Conservation (phyloP, 2,888 invertebrate genomes). For the Pogonocherus hispidulus region DNA sequence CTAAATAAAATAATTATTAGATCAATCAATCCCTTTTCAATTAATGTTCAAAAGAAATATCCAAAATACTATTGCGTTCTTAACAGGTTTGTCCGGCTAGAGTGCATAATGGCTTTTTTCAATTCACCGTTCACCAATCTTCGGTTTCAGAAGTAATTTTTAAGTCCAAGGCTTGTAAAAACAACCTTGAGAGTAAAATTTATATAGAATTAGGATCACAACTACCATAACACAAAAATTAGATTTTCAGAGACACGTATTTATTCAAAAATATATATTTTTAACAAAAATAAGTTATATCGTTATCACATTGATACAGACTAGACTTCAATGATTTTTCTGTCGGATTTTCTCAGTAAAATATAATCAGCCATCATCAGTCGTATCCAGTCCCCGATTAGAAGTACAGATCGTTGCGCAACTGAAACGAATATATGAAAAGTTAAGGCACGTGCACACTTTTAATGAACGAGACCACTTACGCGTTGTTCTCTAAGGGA, state of each 20-base stretch:
- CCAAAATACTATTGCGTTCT: neutral
- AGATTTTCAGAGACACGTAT: slow-evolving; percentile 38
- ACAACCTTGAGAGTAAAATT: too few species aligned
- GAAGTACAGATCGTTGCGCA: slow-evolving; percentile 55
- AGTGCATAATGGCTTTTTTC: too few species aligned
- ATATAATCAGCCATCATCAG: neutral
- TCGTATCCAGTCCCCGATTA: slow-evolving; percentile 23
- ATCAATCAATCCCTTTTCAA: neutral
- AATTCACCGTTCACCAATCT: too few species aligned
- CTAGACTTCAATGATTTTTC: neutral
- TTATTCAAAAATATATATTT: slow-evolving; percentile 30
- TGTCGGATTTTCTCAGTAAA: neutral
- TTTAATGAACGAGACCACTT: slow-evolving; percentile 45
- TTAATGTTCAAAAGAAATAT: neutral
- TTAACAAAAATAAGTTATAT: slow-evolving; percentile 20
- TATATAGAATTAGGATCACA: too few species aligned
- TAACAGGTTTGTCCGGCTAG: neutral
- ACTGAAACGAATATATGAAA: slow-evolving; percentile 45
- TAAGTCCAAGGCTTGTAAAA: too few species aligned
- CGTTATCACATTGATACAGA: slow-evolving; percentile 15
- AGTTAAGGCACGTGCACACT: neutral
- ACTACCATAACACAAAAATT: too few species aligned
- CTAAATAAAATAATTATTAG: neutral
- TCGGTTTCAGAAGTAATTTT: too few species aligned
- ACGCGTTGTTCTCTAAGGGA: slow-evolving; percentile 59